Evolutionary conservation across 2,888 invertebrate species (phyloP).

Genomic region (Heliconius ethilla): DNA sequence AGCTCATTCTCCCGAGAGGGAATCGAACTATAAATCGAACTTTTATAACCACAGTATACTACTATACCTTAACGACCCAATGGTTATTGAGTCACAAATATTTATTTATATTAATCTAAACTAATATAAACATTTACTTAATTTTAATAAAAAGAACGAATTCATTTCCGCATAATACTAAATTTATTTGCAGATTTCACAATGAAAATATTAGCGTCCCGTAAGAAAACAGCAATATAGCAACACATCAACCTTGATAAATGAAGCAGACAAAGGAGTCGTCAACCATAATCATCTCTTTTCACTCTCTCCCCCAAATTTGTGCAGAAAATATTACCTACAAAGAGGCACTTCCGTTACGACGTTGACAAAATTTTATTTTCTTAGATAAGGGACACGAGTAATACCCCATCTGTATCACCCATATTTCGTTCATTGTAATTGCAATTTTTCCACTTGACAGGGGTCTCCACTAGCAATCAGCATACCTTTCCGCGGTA

Average conservation of each 20-base stretch:
- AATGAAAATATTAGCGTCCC: background rate
- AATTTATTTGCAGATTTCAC: background rate
- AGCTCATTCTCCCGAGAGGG: background rate
- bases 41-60: too few relatives aligned
- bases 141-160: background rate
- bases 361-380: constrained; percentile 42
- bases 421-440: constrained; percentile 44
- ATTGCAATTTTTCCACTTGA: constrained; percentile 51
- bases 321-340: constrained; percentile 24
- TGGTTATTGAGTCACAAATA: too few relatives aligned
- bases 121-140: background rate
- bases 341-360: constrained; percentile 32
- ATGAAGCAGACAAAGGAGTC: constrained; percentile 21
- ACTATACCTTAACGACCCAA: too few relatives aligned
- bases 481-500: constrained; percentile 61
- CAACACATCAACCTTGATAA: constrained; percentile 17
- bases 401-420: constrained; percentile 33
- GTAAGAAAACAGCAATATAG: constrained; percentile 5
- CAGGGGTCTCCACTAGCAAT: constrained; percentile 59
- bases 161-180: background rate
- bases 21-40: too few relatives aligned
- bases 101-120: too few relatives aligned
- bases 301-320: constrained; percentile 24
- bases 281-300: constrained; percentile 27
- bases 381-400: constrained; percentile 34